A percentile compares a stretch with the other conserved stretches of the same genome.
Conservation (phyloP, 2,797 vertebrate species). For the Cheirogaleus major region DNA sequence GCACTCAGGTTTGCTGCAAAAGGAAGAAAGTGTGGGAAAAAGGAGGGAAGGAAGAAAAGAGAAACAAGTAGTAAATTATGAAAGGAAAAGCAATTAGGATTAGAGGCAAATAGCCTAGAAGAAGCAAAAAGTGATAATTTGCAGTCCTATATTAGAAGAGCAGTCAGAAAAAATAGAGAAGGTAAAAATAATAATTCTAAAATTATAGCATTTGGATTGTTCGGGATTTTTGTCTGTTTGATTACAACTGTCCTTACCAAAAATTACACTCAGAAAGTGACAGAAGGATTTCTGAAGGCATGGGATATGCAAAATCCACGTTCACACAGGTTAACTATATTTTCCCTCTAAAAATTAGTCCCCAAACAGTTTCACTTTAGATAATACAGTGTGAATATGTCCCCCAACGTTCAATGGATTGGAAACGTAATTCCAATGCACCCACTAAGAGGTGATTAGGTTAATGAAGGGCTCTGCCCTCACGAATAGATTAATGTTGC, state of each 20-base stretch:
- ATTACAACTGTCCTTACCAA: neutral
- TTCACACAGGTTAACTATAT: neutral
- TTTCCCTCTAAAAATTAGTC: neutral
- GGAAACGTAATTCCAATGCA: neutral
- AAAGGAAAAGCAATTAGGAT: neutral
- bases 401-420: neutral
- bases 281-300: neutral
- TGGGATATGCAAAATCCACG: neutral
- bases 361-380: neutral
- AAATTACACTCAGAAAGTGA: neutral
- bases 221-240: neutral
- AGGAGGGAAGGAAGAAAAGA: neutral
- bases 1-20: neutral
- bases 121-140: neutral
- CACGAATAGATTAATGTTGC: rapidly evolving
- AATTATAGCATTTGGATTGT: neutral
- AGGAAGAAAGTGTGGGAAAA: neutral
- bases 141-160: neutral
- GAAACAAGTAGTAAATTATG: neutral
- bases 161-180: neutral
- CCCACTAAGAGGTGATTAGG: neutral
- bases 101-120: neutral
- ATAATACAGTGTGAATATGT: neutral
- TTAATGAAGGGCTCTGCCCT: neutral
- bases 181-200: neutral